phyloP scores from a whole-genome alignment of 2,797 vertebrate species.

The Phoeniculus purpureus region DNA sequence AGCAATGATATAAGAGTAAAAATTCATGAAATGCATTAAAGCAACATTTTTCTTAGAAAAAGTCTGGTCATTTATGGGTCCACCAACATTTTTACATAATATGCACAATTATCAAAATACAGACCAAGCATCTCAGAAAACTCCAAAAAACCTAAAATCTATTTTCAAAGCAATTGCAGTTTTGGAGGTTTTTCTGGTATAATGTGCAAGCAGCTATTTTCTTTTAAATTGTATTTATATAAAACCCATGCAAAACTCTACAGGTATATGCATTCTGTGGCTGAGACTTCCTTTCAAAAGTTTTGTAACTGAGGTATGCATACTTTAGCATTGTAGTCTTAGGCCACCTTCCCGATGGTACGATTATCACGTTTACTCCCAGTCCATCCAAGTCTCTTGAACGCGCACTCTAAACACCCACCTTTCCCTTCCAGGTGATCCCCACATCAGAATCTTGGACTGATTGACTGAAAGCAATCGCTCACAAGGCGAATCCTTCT shows the following conservation, averaged over 20 bases:
- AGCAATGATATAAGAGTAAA: constrained; percentile 99
- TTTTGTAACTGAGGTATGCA: constrained; percentile 99
- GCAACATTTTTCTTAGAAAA: constrained; percentile 99
- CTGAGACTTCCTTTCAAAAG: constrained; percentile 98
- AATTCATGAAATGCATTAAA: constrained; percentile 99
- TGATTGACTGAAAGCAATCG: constrained; percentile 87
- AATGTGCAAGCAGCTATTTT: constrained; percentile 99
- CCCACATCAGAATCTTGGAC: constrained; percentile 89
- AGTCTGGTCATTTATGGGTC: constrained; percentile 99
- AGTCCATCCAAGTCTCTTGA: constrained; percentile 93
- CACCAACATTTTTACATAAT: constrained; percentile 99
- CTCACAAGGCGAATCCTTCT: constrained; percentile 89
- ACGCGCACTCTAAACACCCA: constrained; percentile 91
- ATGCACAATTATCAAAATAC: constrained; percentile 99
- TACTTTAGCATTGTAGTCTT: constrained; percentile 94
- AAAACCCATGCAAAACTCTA: constrained; percentile 99
- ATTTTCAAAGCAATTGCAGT: constrained; percentile 99
- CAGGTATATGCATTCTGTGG: constrained; percentile 99
- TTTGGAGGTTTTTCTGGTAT: constrained; percentile 99
- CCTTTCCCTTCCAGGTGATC: constrained; percentile 89
- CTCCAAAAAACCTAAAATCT: constrained; percentile 99
- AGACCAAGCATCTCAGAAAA: constrained; percentile 99
- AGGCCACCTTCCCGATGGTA: constrained; percentile 91
- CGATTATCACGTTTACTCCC: constrained; percentile 88
- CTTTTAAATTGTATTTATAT: constrained; percentile 99